A percentile compares a stretch with the other conserved stretches of the same genome.
These are phyloP conservation scores for Calyptomena viridis DNA, from an alignment of 2,113 vertebrate genomes.

Conservation along the genomic window DNA sequence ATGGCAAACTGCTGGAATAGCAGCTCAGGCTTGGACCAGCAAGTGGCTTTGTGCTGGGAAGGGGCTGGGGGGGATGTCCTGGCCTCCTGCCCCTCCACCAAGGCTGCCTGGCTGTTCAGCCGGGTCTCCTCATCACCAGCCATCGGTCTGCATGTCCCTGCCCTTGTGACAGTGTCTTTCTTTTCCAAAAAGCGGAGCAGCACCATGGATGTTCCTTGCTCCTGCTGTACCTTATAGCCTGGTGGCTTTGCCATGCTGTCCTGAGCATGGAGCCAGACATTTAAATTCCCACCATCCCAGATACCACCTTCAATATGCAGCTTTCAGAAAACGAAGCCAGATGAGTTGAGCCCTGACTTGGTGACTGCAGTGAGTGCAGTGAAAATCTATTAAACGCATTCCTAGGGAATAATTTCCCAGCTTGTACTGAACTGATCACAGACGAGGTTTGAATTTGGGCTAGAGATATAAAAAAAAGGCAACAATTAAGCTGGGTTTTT, in stretches of 20 bases:
- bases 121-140: too few relatives aligned
- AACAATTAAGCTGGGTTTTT: not conserved
- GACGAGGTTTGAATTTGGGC: not conserved
- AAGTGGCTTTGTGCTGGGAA: not conserved
- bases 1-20: not conserved
- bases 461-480: not conserved
- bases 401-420: not conserved
- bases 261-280: not conserved
- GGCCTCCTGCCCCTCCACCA: not conserved
- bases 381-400: not conserved
- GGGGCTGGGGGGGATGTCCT: not conserved
- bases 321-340: not conserved
- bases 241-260: not conserved
- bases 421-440: not conserved
- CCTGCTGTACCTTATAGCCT: not conserved
- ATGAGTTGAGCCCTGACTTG: not conserved
- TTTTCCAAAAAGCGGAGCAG: not conserved
- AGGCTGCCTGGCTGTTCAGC: not conserved
- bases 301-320: not conserved
- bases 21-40: not conserved
- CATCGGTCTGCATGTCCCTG: rapidly evolving
- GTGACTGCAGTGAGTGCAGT: not conserved
- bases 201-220: rapidly evolving
- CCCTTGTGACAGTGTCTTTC: not conserved
- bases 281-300: not conserved